These are phyloP conservation scores for Acrobasis repandana DNA, from an alignment of 2,888 invertebrate species.

Conservation along the genomic window DNA sequence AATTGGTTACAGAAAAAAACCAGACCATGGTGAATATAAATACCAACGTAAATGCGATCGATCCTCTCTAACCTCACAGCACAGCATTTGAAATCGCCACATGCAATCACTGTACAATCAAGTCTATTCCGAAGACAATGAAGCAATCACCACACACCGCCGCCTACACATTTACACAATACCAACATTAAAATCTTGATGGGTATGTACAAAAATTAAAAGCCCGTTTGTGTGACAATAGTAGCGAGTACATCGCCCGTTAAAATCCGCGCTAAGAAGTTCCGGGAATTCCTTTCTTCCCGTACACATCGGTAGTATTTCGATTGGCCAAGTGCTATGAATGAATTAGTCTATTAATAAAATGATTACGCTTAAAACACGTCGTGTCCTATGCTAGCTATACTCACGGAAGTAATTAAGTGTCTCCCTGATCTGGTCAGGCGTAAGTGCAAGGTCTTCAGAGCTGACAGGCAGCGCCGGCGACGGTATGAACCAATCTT, in stretches of 20 bases:
- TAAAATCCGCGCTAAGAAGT: constrained; percentile 13
- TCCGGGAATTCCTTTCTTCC: constrained; percentile 6
- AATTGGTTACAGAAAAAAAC: constrained; percentile 3
- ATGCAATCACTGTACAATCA: not conserved
- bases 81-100: not conserved
- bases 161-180: not conserved
- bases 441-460: constrained; percentile 91
- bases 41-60: not conserved
- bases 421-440: constrained; percentile 97
- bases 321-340: constrained; percentile 27
- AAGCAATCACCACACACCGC: constrained; percentile 6
- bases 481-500: constrained; percentile 96
- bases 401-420: constrained; percentile 98
- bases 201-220: not conserved
- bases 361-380: not conserved
- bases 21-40: not conserved
- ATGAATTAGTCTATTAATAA: constrained; percentile 19
- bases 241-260: not conserved
- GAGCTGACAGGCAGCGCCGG: constrained; percentile 90
- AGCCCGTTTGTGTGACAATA: constrained; percentile 1
- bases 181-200: constrained; percentile 1
- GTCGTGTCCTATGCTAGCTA: constrained; percentile 21
- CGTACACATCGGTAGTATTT: constrained; percentile 16
- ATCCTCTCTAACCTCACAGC: not conserved
- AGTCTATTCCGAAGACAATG: constrained; percentile 3